phyloP scores from a whole-genome alignment of 2,113 vertebrate genomes.

The Anguilla rostrata region DNA sequence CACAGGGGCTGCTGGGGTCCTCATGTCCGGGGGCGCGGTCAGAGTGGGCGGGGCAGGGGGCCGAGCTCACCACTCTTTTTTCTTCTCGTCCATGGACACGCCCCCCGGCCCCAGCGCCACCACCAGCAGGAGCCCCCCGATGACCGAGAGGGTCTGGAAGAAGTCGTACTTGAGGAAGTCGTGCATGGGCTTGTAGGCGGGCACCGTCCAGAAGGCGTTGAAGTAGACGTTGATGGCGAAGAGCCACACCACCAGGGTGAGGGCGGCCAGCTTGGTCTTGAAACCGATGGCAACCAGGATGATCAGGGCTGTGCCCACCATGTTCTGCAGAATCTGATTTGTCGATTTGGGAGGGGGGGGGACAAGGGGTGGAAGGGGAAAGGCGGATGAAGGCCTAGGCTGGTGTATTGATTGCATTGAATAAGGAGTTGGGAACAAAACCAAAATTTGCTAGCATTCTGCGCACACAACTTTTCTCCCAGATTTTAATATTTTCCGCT shows the following conservation, averaged over 20 bases:
- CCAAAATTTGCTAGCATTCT: neutral
- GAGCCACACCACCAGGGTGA: slow-evolving; percentile 95
- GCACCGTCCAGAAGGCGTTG: slow-evolving; percentile 97
- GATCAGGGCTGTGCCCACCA: slow-evolving; percentile 93
- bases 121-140: slow-evolving; percentile 91
- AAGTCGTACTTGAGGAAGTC: slow-evolving; percentile 99
- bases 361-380: neutral
- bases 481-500: too few species aligned
- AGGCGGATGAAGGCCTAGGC: neutral
- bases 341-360: neutral
- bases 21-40: neutral
- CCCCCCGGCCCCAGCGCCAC: slow-evolving; percentile 95
- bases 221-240: slow-evolving; percentile 95
- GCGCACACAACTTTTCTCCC: neutral
- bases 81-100: slow-evolving; percentile 99
- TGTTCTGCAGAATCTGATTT: slow-evolving; percentile 90
- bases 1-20: neutral
- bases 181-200: slow-evolving; percentile 95
- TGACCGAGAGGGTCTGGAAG: slow-evolving; percentile 98
- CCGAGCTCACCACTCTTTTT: slow-evolving; percentile 87
- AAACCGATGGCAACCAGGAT: slow-evolving; percentile 94
- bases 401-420: neutral
- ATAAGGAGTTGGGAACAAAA: neutral
- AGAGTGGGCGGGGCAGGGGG: neutral
- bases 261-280: slow-evolving; percentile 94